Base-by-base conservation (phyloP, 2,888 invertebrate species). In the Adelphocoris suturalis region DNA sequence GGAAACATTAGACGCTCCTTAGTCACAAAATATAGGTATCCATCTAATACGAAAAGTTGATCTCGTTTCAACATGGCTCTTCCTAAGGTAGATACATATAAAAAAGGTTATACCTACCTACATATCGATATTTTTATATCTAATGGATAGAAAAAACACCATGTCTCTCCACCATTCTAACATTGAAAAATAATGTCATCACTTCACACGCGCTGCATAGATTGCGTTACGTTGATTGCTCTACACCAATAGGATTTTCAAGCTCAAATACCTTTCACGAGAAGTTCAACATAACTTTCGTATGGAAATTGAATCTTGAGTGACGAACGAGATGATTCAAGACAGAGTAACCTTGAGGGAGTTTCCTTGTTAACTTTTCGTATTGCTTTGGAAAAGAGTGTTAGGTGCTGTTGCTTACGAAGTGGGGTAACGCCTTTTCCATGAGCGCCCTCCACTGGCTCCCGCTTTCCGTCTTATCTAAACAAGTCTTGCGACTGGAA, bases 381-480 rank as follows among this genome's bases (percentile, higher is more conserved):
- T 46, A 46, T 37, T 78, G 78, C 78, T 78, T 78, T 19, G 47
- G 78, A 47, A 78, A 47, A 78, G 28, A 46, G 78, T 78, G 78
- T 78, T 78, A 75, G 78, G 37, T 78, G 78, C 16, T 78, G 37
- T 78, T 78, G 78, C 78, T 78, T 78, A 47, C 37, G 47, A 78
- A 47, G 47, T 68, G 68, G 27, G 68, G 23, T 19, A 12, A 68
- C 37, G 46, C n/a, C 47, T 37, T n/a, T 46, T 46, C 78, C 78
- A 78, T 47, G 78, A 78, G 78, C 46, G 46, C n/a, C 78, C 5
- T n/a, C 37, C 46, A 3, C 61, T 61, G 61, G 46, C 85, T 19
- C 52, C 37, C 85, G 52, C 57, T 85, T 57, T 85, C 28, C 61
- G 85, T 57, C 85, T 85, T 85, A 85, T 85, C 85, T 85, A 85